A percentile compares a stretch with the other conserved stretches of the same genome.
Evolutionary conservation across 1,140 invertebrate genomes (phyloP).

Genomic region (Meloidogyne floridensis): DNA sequence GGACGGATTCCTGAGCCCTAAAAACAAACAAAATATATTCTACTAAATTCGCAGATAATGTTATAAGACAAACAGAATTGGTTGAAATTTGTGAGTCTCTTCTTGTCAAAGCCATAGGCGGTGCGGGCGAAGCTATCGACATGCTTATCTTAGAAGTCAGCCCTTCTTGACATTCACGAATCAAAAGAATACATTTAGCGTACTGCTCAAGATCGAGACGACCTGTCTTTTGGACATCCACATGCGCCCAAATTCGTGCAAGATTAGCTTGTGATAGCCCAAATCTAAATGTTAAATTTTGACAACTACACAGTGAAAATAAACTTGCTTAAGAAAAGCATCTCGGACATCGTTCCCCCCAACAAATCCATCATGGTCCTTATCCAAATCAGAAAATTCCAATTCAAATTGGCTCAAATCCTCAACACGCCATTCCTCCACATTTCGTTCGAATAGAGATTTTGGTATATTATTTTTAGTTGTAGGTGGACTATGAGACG

Average conservation of each 20-base stretch:
- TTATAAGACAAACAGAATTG: slow-evolving; percentile 15
- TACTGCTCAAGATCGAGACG: slow-evolving; percentile 90
- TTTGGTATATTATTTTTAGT: not conserved
- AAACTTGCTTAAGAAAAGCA: slow-evolving; percentile 71
- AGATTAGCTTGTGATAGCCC: slow-evolving; percentile 83
- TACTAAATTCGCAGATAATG: not conserved
- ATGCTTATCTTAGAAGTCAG: slow-evolving; percentile 75
- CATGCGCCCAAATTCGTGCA: slow-evolving; percentile 87
- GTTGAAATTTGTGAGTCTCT: slow-evolving; percentile 32
- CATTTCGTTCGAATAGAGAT: slow-evolving; percentile 20
- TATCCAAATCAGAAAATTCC: slow-evolving; percentile 83
- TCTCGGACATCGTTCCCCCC: slow-evolving; percentile 90
- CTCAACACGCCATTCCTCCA: slow-evolving; percentile 26
- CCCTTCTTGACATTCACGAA: slow-evolving; percentile 80
- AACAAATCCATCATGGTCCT: slow-evolving; percentile 90
- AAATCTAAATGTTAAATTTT: slow-evolving; percentile 70
- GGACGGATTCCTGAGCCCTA: slow-evolving; percentile 11
- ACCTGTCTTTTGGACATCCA: slow-evolving; percentile 66
- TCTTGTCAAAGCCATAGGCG: not conserved
- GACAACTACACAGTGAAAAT: not conserved
- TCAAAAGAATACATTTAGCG: slow-evolving; percentile 69
- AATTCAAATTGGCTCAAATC: slow-evolving; percentile 70
- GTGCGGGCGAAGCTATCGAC: not conserved
- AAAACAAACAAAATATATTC: not conserved
- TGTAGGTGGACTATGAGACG: not conserved